Evolutionary conservation across 2,113 vertebrate genomes (phyloP), one percentile per base, ranked within the genome.

Genomic region (Sisor rabdophorus): DNA sequence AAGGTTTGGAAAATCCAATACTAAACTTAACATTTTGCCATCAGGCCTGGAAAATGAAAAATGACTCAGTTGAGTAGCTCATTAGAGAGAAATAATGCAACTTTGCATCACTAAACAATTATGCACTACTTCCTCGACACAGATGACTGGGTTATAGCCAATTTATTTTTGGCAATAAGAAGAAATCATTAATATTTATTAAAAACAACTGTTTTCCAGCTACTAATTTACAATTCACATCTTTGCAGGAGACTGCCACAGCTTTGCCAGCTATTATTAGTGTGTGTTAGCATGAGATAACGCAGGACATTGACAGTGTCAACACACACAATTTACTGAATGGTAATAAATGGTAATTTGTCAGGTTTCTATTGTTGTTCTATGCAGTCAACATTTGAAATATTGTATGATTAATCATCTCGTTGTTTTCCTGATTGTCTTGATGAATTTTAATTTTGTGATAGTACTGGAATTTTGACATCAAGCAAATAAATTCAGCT

Each of bases 401-500:
- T 54, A 67, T 19, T 56, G 32, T 8, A 76, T 58, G 53, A 30
- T 44, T 58, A 67, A 19, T 68, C 24, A 47, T 58, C 32, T 58
- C 24, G 28, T 67, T 53, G 16, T 16, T 40, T 55, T 55, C 24
- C 47, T 76, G 63, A 68, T n/a, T 47, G 44, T 2, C n/a, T 17
- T 22, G 53, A 76, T 76, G 24, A 55, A 55, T 68, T 28, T 44
- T 48, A 47, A 68, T 68, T 53, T 54, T 76, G 3, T 30, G 36
- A 63, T 24, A 56, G 40, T 5, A 68, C 3, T 30, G 53, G 11
- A 44, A 68, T 48, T 68, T 28, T 67, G 53, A 76, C 11, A 58
- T 28, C 63, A 36, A n/a, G 12, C 19, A 48, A 74, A 36, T 63
- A 63, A 8, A 32, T 15, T 48, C 12, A 68, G 8, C 12, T 44